Evolutionary conservation across 2,888 invertebrate genomes (phyloP), one percentile per base, ranked within the genome.

Genomic region (Hirudinaria manillensis): DNA sequence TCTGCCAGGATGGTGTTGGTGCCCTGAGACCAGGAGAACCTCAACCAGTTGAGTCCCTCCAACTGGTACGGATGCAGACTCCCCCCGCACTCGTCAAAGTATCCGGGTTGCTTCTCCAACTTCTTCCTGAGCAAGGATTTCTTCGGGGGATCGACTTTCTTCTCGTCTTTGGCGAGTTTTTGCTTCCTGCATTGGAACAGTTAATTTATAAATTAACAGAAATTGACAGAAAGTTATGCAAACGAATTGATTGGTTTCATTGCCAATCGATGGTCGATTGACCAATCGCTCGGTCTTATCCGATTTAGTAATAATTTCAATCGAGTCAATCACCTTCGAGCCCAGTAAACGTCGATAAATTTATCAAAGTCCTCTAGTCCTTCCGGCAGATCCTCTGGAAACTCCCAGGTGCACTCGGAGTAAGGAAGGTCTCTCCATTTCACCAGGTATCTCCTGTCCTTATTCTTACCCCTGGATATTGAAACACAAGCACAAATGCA

Each of bases 401-500:
- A 66, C 85, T 99, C 98, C 96, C 97, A 99, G 0, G 97, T 96
- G 29, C 93, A 91, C 84, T 93, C 92, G 84, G 96, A 96, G 82
- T 98, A 99, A 0, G 92, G 90, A 75, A 98, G 87, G 83, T 97
- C 97, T 61, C 94, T 89, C 98, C 98, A 98, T 86, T 99, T 99
- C 0, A 97, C 93, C 80, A 97, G 88, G 87, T 91, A 99, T 19
- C 73, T 56, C 27, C 70, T 51, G 53, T 78, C 76, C 55, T 77
- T 78, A 21, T 77, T 74, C 32, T 77, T 78, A 3, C 78, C 78
- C 29, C 79, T 79, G 67, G 3, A 70, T 66, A 32, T n/a, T 7
- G 4, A n/a, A n/a, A n/a, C n/a, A 21, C 10, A 13, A 13, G 65
- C 21, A 21, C 21, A 45, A 45, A 45, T 45, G 10, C 45, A n/a